A percentile compares a stretch with the other conserved stretches of the same genome.
phyloP scores from a whole-genome alignment of 2,797 vertebrate species.

The Poecilia velifera region DNA sequence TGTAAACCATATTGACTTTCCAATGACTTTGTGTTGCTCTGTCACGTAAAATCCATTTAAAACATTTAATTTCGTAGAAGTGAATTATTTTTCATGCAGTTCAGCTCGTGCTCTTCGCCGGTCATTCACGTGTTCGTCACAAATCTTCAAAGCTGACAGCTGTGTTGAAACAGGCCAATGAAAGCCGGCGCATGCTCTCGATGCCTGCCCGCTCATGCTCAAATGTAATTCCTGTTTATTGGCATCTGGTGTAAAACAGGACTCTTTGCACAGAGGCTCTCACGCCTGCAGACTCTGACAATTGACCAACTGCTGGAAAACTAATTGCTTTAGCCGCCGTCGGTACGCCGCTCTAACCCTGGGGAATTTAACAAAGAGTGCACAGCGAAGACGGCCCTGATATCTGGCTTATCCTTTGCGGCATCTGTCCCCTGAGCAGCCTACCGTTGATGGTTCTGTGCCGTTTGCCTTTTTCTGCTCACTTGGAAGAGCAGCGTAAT shows the following conservation, averaged over 20 bases:
- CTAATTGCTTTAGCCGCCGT: constrained; percentile 70
- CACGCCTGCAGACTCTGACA: constrained; percentile 60
- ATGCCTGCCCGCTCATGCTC: constrained; percentile 23
- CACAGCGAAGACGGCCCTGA: constrained; percentile 47
- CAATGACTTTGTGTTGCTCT: not conserved
- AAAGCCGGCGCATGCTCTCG: not conserved
- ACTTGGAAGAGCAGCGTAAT: constrained; percentile 68
- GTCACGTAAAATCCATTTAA: not conserved
- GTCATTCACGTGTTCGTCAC: not conserved
- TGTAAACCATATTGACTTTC: not conserved
- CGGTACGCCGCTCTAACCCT: constrained; percentile 63
- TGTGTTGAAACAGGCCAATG: constrained; percentile 10
- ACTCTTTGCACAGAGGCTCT: constrained; percentile 41
- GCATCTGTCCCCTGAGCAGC: constrained; percentile 54
- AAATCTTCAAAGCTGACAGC: constrained; percentile 10
- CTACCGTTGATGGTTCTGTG: constrained; percentile 53
- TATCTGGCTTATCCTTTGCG: constrained; percentile 44
- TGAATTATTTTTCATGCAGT: not conserved
- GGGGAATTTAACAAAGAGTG: constrained; percentile 70
- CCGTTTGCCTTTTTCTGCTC: constrained; percentile 53
- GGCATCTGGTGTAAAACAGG: constrained; percentile 43
- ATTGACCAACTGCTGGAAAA: constrained; percentile 71
- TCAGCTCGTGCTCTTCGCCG: not conserved
- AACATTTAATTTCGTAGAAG: not conserved
- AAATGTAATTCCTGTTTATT: constrained; percentile 47